Evolutionary conservation across 1,140 invertebrate genomes (phyloP), one percentile per base, ranked within the genome.

Genomic region (Diorhabda sublineata): DNA sequence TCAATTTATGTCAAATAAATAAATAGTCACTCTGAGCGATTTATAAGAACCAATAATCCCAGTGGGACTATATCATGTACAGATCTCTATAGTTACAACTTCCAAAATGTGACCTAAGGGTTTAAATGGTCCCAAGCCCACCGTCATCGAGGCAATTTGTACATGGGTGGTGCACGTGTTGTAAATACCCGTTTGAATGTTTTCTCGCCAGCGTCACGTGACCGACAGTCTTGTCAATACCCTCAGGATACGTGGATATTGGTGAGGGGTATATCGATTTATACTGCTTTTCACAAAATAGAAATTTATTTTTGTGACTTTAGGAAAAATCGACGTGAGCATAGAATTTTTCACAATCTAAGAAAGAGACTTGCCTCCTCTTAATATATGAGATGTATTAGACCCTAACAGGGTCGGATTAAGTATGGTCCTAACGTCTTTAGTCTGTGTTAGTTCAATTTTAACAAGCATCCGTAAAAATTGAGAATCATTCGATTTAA

Each of bases 141-240:
- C 66, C 69, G 71, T 73, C 76, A 71, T 74, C 70, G 73, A 67
- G 69, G 77, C 77, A 78, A 78, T 78, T 78, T 78, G 77, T 78
- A 77, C 77, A 78, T 77, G 77, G 77, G 69, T 69, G 63, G 67
- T 62, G 58, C 77, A 73, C 77, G 77, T 77, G 77, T 69, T 73
- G 61, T 74, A 75, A 77, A 77, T 77, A 76, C 76, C 76, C 69
- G 71, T 71, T 76, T 75, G 72, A 76, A 76, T 76, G 74, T 76
- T 76, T 76, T 76, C 75, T 76, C 75, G 75, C 75, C 75, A 62
- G 63, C 9, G 74, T 45, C 75, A 75, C 74, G 75, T 75, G 75
- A 70, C 74, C 66, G 61, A 52, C 66, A 52, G 60, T 43, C 45
- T 67, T 62, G 62, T 42, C 67, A 58, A 43, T 44, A 58, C 41